phyloP scores from a whole-genome alignment of 2,797 vertebrate genomes.

The Hephaestus fuliginosus region DNA sequence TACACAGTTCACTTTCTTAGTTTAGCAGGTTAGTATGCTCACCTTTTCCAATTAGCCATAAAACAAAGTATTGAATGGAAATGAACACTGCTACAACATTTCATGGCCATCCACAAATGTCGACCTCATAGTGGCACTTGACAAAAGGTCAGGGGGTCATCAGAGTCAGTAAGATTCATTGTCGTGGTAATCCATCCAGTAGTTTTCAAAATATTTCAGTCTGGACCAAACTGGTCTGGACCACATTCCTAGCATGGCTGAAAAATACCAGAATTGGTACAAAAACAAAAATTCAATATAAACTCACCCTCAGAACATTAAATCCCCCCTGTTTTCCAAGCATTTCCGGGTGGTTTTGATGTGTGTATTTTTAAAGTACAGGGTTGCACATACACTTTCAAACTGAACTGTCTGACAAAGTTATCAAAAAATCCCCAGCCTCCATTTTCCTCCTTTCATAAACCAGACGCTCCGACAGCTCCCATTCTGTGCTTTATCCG shows the following conservation, averaged over 20 bases:
- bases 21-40: neutral
- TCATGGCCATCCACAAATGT: neutral
- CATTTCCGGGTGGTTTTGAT: neutral
- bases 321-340: neutral
- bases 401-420: conserved; percentile 24
- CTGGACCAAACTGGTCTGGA: neutral
- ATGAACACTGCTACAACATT: neutral
- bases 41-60: neutral
- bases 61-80: neutral
- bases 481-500: conserved; percentile 29
- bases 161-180: neutral
- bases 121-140: neutral
- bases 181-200: neutral
- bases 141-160: neutral
- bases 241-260: neutral
- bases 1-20: neutral
- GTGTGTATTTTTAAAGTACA: conserved; percentile 5
- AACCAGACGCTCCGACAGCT: conserved; percentile 28
- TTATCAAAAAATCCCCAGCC: conserved; percentile 12
- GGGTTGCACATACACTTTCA: conserved; percentile 13
- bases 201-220: neutral
- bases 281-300: neutral
- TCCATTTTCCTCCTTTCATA: conserved; percentile 42
- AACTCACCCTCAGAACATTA: neutral
- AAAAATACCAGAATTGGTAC: neutral